Conservation (phyloP, 2,113 vertebrate genomes). For the Falco punctatus region DNA sequence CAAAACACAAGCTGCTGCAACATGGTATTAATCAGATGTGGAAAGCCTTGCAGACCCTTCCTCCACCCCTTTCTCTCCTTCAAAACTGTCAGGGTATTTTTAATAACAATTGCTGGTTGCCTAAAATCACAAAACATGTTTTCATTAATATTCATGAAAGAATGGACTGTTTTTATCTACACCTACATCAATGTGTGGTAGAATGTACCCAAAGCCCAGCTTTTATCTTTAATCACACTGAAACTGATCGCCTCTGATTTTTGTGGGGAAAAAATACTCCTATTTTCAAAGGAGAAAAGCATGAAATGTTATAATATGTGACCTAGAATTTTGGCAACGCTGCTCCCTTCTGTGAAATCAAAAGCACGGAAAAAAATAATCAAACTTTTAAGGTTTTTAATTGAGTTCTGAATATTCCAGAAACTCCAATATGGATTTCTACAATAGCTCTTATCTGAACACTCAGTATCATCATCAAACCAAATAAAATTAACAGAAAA, state of each 20-base stretch:
- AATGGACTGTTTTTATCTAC: constrained; percentile 53
- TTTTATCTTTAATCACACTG: constrained; percentile 24
- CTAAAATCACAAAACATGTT: constrained; percentile 56
- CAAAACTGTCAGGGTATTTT: neutral
- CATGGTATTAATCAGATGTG: neutral
- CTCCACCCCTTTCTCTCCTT: neutral
- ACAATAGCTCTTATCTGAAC: neutral
- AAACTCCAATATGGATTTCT: neutral
- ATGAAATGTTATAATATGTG: constrained; percentile 15
- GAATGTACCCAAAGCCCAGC: constrained; percentile 14
- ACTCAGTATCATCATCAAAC: neutral
- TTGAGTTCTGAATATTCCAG: neutral
- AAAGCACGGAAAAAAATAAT: neutral
- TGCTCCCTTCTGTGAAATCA: neutral
- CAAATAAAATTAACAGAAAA: neutral
- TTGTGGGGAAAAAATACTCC: neutral
- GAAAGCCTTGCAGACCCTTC: neutral
- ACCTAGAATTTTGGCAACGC: constrained; percentile 17
- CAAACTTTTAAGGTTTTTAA: neutral
- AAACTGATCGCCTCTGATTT: constrained; percentile 3
- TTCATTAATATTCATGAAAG: constrained; percentile 68
- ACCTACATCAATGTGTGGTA: constrained; percentile 30
- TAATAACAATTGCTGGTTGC: constrained; percentile 48
- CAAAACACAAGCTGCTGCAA: neutral
- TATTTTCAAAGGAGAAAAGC: constrained; percentile 27